A percentile compares a stretch with the other conserved stretches of the same genome.
Evolutionary conservation across 2,888 invertebrate genomes (phyloP).

Genomic region (Amphimallon solstitiale): DNA sequence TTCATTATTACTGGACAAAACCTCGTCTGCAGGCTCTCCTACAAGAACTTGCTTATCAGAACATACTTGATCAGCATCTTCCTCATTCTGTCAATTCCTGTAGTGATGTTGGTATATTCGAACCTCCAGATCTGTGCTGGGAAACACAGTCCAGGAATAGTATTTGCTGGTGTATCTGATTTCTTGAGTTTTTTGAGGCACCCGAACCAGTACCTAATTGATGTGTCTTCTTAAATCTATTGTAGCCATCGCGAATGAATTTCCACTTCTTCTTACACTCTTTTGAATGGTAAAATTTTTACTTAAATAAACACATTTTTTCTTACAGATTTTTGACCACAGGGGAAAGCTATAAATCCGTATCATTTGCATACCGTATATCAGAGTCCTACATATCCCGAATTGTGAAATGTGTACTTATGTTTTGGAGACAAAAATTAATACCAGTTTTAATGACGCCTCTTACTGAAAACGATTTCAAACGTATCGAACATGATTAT

Average conservation of each 20-base stretch:
- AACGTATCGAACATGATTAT: constrained; percentile 20
- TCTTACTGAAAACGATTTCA: constrained; percentile 9
- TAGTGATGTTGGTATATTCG: constrained; percentile 18
- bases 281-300: background rate
- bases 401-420: constrained; percentile 2
- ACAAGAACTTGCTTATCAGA: constrained; percentile 14
- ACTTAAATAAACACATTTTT: too few species aligned
- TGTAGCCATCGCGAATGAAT: constrained; percentile 14
- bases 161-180: constrained; percentile 20
- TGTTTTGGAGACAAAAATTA: constrained; percentile 11
- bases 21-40: background rate
- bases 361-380: constrained; percentile 9
- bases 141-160: constrained; percentile 14
- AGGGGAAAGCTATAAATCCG: too few species aligned
- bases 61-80: background rate
- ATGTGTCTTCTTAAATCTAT: constrained; percentile 18
- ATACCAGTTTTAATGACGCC: constrained; percentile 10
- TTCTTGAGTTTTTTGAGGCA: constrained; percentile 17
- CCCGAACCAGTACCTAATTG: constrained; percentile 12
- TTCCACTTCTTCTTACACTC: constrained; percentile 20
- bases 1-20: constrained; percentile 14
- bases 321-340: too few species aligned
- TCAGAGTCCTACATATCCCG: constrained; percentile 11
- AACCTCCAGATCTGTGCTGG: constrained; percentile 13
- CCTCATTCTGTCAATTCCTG: background rate